These are phyloP conservation scores for Numida meleagris DNA, from an alignment of 2,113 vertebrate genomes.

Conservation along the genomic window DNA sequence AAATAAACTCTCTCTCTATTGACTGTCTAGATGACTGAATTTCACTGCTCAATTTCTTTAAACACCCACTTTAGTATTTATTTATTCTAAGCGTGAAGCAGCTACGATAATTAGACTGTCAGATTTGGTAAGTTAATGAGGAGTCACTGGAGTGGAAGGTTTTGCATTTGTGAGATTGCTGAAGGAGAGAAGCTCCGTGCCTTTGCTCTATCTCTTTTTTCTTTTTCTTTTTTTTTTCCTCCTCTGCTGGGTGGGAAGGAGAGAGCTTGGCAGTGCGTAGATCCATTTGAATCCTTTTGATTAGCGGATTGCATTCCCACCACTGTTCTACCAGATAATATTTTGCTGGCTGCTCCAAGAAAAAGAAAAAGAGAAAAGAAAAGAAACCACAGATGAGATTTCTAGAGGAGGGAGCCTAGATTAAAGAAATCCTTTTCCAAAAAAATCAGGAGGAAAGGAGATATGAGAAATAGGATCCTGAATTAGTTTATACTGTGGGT, in stretches of 20 bases:
- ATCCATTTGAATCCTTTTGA: conserved; percentile 79
- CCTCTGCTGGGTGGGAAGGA: conserved; percentile 72
- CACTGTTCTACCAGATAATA: conserved; percentile 56
- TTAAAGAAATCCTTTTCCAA: conserved; percentile 31
- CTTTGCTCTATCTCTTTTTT: conserved; percentile 60
- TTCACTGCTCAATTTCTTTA: conserved; percentile 77
- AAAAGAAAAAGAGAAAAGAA: not conserved
- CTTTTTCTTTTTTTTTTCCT: conserved; percentile 42
- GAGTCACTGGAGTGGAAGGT: conserved; percentile 78
- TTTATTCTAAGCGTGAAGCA: conserved; percentile 82
- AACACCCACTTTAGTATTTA: conserved; percentile 84
- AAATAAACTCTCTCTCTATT: conserved; percentile 81
- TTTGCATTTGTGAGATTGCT: conserved; percentile 75
- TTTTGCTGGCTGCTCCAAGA: conserved; percentile 35
- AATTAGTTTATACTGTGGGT: conserved; percentile 10
- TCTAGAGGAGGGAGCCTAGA: conserved; percentile 30
- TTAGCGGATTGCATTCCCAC: conserved; percentile 69
- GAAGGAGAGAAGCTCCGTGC: conserved; percentile 54
- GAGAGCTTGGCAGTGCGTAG: conserved; percentile 51
- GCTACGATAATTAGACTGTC: conserved; percentile 85
- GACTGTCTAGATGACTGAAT: conserved; percentile 81
- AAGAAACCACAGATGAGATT: conserved; percentile 16
- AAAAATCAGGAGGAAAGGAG: not conserved
- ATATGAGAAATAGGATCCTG: conserved; percentile 15
- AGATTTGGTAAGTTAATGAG: conserved; percentile 84